Base-by-base conservation (phyloP, 2,888 invertebrate species). In the Empis livida region DNA sequence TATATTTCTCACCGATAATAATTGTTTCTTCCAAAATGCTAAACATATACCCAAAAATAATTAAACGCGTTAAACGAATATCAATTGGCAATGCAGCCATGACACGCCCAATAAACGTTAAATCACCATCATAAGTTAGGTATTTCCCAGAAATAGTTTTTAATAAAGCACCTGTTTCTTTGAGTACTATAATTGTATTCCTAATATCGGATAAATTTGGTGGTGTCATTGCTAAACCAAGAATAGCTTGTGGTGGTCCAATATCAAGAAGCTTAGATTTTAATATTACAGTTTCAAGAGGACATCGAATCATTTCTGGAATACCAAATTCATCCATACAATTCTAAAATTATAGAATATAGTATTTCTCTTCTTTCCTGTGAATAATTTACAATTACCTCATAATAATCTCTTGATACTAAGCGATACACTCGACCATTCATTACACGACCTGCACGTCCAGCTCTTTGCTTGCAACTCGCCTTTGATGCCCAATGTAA, bases 401-500 rank as follows among this genome's bases (percentile, higher is more conserved):
- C 64, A 63, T 83, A 92, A 61, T 86, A 84, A 23, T 64, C 58
- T 53, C 75, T 72, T 0, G 77, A 71, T 0, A 93, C 79, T 52
- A 93, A 74, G 46, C 94, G 73, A 67, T 91, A 96, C 5, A 92
- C 90, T 56, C 89, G 73, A 0, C 90, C 94, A 59, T 83, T 80
- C 47, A 84, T 76, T 9, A 93, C 84, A 55, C 96, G 79, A 1
- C 96, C 96, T 46, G 90, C 88, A 51, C 96, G 80, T 2, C 96
- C 96, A 41, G 84, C 79, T 46, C 96, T 77, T 70, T 96, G 96
- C 27, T 78, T 80, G 60, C 92, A 93, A 67, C 87, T 94, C 1
- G 84, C 80, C 61, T 87, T 84, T 1, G 93, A 85, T 0, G 94
- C 90, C 95, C 95, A 96, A 49, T 76, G 73, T 53, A 93, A 62